phyloP scores from a whole-genome alignment of 2,888 invertebrate species.

The Odontocolon sp. region DNA sequence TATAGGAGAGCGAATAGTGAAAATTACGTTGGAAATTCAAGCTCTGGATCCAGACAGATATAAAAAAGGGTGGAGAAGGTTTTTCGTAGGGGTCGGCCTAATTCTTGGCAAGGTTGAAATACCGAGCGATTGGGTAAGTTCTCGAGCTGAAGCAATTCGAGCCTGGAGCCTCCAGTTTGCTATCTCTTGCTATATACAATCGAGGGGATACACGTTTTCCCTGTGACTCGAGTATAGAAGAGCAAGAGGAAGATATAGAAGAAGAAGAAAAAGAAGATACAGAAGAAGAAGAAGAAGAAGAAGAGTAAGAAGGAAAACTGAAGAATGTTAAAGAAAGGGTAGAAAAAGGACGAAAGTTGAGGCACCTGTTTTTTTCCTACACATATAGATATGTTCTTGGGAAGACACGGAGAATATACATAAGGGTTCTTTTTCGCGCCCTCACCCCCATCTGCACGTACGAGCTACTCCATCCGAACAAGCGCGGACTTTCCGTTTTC shows the following conservation, averaged over 20 bases:
- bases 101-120: conserved; percentile 45
- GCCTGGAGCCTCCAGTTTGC: conserved; percentile 33
- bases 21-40: conserved; percentile 11
- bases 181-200: not conserved
- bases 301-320: conserved; percentile 13
- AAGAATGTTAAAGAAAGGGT: conserved; percentile 4
- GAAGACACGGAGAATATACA: conserved; percentile 23
- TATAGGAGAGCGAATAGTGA: not conserved
- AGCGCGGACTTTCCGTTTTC: conserved; percentile 49
- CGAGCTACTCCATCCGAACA: conserved; percentile 35
- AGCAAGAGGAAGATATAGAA: conserved; percentile 12
- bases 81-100: conserved; percentile 43
- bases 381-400: conserved; percentile 6
- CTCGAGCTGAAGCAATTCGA: conserved; percentile 50
- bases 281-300: not conserved
- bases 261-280: conserved; percentile 11
- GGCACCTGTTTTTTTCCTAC: conserved; percentile 8
- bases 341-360: conserved; percentile 9
- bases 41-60: conserved; percentile 4
- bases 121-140: conserved; percentile 33
- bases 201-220: conserved; percentile 23
- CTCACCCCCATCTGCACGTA: conserved; percentile 48
- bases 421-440: conserved; percentile 40
- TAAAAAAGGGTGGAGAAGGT: not conserved
- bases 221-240: conserved; percentile 33